Conservation (phyloP, 2,113 vertebrate genomes). For the Struthio camelus region DNA sequence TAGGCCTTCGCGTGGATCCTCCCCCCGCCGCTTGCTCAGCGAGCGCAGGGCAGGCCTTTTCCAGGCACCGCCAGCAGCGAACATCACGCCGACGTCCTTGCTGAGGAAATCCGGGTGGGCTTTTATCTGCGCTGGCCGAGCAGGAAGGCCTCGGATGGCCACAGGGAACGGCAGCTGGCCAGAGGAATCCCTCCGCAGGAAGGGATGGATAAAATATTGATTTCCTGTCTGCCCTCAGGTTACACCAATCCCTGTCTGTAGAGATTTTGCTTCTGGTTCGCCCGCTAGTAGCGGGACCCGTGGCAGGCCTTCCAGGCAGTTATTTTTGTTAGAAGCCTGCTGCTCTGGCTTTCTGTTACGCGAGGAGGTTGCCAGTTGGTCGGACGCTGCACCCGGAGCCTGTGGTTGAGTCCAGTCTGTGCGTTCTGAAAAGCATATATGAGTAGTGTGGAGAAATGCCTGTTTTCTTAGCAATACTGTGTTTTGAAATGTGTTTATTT, state of each 20-base stretch:
- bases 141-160: not conserved
- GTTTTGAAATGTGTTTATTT: not conserved
- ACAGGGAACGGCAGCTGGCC: not conserved
- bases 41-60: not conserved
- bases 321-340: not conserved
- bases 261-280: not conserved
- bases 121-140: not conserved
- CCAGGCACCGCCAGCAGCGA: not conserved
- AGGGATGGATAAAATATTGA: not conserved
- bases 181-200: not conserved
- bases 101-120: not conserved
- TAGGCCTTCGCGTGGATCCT: not conserved
- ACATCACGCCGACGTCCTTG: not conserved
- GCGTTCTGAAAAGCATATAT: accelerated
- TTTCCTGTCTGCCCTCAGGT: not conserved
- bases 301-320: not conserved
- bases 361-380: not conserved
- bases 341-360: not conserved
- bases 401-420: accelerated
- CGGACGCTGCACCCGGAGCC: not conserved
- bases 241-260: not conserved
- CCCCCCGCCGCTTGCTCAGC: too few species aligned
- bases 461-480: not conserved
- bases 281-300: accelerated
- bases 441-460: not conserved